Base-by-base conservation (phyloP, 2,888 invertebrate genomes). In the Tuta absoluta region DNA sequence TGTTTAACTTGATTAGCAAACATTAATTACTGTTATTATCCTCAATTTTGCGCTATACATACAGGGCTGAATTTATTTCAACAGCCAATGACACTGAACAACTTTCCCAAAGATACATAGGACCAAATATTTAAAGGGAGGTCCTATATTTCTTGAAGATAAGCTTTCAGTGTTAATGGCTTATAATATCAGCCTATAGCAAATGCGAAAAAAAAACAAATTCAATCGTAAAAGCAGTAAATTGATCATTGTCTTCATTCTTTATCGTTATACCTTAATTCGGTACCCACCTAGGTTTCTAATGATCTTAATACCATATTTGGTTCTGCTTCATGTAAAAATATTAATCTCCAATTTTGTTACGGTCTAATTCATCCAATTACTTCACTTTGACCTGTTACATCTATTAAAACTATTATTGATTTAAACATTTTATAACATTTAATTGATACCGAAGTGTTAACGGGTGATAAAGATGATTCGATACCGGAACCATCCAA, bases 21-120 rank as follows among this genome's bases (percentile, higher is more conserved):
- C 56, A 61, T 37, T 65, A 63, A 53, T 66, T 58, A 66, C 63
- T 41, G 62, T 64, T 63, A 64, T 64, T 64, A 66, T 64, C 59
- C 59, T 53, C 53, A 66, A 61, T 63, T 63, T 62, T 63, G 1
- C 23, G 21, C 23, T 17, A 48, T 8, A n/a, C 28, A 17, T 23
- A 41, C 21, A 5, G 38, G 21, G 38, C 14, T 19, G 11, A 7
- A 23, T 19, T 21, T 17, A 45, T n/a, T 19, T 23, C 11, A 12
- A 51, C 10, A 33, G 8, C 33, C 33, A 8, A 8, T 3, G 33
- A 33, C 4, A 33, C 33, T 33, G 33, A 33, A 33, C 10, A 10
- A 33, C 33, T 8, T 33, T 33, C 33, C 33, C 33, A 1, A 33
- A 33, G 33, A 33, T 8, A 28, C 28, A 28, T 28, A 28, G 8